These are phyloP conservation scores for Geotrypetes seraphini DNA, from an alignment of 2,797 vertebrate genomes.

Conservation along the genomic window DNA sequence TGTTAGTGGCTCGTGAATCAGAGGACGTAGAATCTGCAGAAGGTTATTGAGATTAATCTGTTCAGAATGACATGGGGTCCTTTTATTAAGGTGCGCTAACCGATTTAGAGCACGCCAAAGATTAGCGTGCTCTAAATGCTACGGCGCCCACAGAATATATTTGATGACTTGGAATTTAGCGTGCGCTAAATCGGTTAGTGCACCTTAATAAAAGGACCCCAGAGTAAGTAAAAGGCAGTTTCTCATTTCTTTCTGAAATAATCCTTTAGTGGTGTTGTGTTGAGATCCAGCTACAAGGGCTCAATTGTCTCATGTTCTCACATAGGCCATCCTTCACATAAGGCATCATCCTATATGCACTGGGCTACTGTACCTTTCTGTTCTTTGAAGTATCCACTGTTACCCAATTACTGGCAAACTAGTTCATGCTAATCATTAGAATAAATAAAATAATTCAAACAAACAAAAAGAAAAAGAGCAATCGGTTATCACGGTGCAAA, in stretches of 20 bases:
- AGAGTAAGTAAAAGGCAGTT: not conserved
- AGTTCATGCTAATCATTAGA: conserved; percentile 43
- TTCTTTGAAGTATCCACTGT: conserved; percentile 16
- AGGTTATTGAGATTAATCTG: conserved; percentile 1
- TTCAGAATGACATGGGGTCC: conserved; percentile 2
- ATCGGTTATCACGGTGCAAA: conserved; percentile 52
- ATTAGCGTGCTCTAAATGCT: too few species aligned
- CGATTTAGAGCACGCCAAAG: too few species aligned
- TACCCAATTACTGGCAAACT: conserved; percentile 23
- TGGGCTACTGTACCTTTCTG: conserved; percentile 32
- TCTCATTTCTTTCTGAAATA: conserved; percentile 14
- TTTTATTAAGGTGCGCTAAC: too few species aligned
- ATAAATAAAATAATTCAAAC: conserved; percentile 10
- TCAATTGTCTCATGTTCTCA: too few species aligned
- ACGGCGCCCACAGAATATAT: too few species aligned
- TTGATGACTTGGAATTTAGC: too few species aligned
- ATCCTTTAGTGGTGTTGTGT: not conserved
- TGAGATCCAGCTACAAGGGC: conserved; percentile 1
- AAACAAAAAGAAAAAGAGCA: conserved; percentile 17
- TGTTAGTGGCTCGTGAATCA: conserved; percentile 1
- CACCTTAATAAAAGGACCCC: too few species aligned
- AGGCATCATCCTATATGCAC: conserved; percentile 2
- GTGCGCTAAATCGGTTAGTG: too few species aligned
- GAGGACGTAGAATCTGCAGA: conserved; percentile 5
- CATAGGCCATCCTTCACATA: conserved; percentile 1